Conservation (phyloP, 1,140 invertebrate genomes). For the Lepidurus arcticus region DNA sequence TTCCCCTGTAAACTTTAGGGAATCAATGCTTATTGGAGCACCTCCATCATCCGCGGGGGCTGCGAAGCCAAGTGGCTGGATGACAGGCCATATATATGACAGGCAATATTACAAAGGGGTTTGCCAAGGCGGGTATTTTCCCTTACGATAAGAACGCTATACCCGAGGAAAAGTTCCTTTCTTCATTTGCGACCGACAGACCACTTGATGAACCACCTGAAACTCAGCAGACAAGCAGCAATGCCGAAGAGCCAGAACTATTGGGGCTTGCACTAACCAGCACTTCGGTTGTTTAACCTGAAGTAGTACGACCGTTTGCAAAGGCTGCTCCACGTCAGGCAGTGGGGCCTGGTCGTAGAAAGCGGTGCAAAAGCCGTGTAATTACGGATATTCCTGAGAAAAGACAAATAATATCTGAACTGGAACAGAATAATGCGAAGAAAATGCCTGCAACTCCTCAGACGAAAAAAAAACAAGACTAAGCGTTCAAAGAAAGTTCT, state of each 20-base stretch:
- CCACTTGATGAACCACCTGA: not conserved
- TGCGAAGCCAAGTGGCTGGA: slow-evolving; percentile 35
- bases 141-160: not conserved
- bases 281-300: not conserved
- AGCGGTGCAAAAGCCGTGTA: too few species aligned
- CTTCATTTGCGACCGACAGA: not conserved
- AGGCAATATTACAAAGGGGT: not conserved
- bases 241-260: not conserved
- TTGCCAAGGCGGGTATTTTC: not conserved
- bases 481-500: too few species aligned
- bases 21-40: slow-evolving; percentile 32
- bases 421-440: too few species aligned
- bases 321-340: not conserved
- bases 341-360: not conserved
- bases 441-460: too few species aligned
- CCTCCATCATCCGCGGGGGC: slow-evolving; percentile 28
- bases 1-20: not conserved
- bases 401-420: too few species aligned
- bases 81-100: slow-evolving; percentile 30
- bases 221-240: not conserved
- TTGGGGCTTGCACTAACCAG: not conserved
- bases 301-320: not conserved
- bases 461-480: too few species aligned
- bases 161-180: not conserved
- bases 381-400: too few species aligned